phyloP scores from a whole-genome alignment of 2,888 invertebrate genomes.

The Rutpela maculata region DNA sequence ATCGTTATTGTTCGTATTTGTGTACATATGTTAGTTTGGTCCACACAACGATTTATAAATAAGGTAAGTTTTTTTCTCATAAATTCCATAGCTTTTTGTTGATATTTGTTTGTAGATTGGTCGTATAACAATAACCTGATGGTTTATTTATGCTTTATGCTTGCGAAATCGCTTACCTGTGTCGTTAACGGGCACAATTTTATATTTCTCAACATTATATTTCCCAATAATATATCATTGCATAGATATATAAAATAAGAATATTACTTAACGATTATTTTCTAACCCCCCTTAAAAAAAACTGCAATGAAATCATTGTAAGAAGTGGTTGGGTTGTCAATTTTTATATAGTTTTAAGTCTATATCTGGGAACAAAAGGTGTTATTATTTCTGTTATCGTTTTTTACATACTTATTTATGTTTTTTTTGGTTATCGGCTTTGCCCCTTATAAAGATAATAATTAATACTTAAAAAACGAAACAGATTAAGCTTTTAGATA shows the following conservation, averaged over 20 bases:
- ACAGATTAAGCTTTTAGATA: no score
- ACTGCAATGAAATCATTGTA: no score
- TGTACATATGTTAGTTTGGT: slow-evolving; percentile 46
- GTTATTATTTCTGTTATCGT: no score
- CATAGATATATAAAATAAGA: background rate
- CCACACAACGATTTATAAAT: slow-evolving; percentile 47
- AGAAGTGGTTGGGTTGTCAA: no score
- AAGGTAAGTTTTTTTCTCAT: slow-evolving; percentile 48
- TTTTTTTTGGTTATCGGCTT: no score
- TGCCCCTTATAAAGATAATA: no score
- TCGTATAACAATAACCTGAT: background rate
- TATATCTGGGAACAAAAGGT: no score
- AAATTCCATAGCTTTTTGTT: background rate
- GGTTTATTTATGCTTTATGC: background rate
- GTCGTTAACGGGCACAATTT: background rate
- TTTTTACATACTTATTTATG: no score
- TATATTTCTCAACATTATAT: slow-evolving; percentile 3
- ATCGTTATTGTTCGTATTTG: slow-evolving; percentile 48
- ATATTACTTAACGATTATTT: background rate
- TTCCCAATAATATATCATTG: background rate
- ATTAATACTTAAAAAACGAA: no score
- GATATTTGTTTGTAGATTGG: no score
- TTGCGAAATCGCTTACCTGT: background rate
- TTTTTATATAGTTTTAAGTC: no score
- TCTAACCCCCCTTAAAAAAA: no score